Base-by-base conservation (phyloP, 2,888 invertebrate genomes). In the Caprella mutica region DNA sequence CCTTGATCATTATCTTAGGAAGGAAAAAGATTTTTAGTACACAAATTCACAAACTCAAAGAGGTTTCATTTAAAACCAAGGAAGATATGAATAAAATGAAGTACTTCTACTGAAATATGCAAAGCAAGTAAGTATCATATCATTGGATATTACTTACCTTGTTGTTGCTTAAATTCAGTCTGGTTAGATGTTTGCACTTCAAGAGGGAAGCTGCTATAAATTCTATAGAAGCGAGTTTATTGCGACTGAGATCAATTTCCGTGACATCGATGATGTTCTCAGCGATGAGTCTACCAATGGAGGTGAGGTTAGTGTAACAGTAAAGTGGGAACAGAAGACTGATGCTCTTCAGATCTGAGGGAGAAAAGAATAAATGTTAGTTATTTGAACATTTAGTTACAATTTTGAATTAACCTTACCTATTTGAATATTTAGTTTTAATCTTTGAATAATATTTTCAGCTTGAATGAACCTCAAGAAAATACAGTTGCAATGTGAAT, bases 1-100 rank as follows among this genome's bases (percentile, higher is more conserved):
- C 55, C 14, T 65, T 40, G 29, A 55, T 59, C 23, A 44, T 39
- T 8, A 69, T 38, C 69, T 69, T 58, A 6, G 55, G 27, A n/a
- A 17, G 38, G 14, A 52, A 35, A 38, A 14, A 17, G 8, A n/a
- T n/a, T n/a, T n/a, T n/a, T n/a, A n/a, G n/a, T n/a, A n/a, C n/a
- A n/a, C n/a, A n/a, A n/a, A n/a, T 33, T 6, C 17, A 39, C 39
- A 39, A 35, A 33, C 35, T 19, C 17, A 40, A 19, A 21, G n/a
- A 6, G 12, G 12, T 30, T 33, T 30, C 23, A 33, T 21, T 26
- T 6, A 38, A 12, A n/a, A 9, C 3, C 23, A 26, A 44, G 44
- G n/a, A 24, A 33, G 33, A 33, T 8, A 8, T 9, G 33, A 33
- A 33, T 14, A 14, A 14, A 14, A 33, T 33, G 8, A 33, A 33